Percentiles rank a stretch among this genome's conserved stretches.
phyloP scores from a whole-genome alignment of 2,113 vertebrate genomes.

The Pseudopodoces humilis region DNA sequence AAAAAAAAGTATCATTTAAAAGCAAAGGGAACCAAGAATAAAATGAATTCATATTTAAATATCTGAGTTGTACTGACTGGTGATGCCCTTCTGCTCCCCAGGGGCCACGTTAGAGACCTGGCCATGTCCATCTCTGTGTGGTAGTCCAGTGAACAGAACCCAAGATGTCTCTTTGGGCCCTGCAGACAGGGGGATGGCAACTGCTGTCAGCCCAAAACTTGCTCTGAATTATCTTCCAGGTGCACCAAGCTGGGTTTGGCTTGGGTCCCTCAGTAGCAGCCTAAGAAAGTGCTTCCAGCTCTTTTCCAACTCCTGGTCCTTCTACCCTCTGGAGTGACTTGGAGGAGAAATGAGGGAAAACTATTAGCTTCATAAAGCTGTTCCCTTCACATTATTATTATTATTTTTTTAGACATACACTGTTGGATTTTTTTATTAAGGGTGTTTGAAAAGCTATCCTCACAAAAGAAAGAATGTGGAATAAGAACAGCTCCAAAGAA shows the following conservation, averaged over 20 bases:
- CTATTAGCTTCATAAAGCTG: background rate
- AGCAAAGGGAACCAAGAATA: background rate
- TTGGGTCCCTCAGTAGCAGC: background rate
- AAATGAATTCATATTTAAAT: background rate
- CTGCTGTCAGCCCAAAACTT: background rate
- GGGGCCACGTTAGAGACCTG: background rate
- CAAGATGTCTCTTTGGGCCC: background rate
- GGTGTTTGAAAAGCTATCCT: background rate
- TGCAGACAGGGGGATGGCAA: background rate
- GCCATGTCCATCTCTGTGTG: background rate
- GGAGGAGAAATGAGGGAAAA: background rate
- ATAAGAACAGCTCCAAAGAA: background rate
- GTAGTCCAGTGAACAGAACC: background rate
- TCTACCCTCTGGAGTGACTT: background rate
- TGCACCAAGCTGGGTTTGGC: background rate
- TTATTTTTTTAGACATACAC: background rate
- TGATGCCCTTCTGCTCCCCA: background rate
- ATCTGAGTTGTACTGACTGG: background rate
- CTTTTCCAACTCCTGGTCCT: background rate
- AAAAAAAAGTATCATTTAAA: background rate
- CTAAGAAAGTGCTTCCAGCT: background rate
- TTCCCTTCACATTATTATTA: background rate
- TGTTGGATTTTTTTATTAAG: background rate
- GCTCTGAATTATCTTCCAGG: background rate
- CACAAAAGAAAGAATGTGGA: background rate